Evolutionary conservation across 2,113 vertebrate species (phyloP), one percentile per base, ranked within the genome.

Genomic region (Austrofundulus limnaeus): DNA sequence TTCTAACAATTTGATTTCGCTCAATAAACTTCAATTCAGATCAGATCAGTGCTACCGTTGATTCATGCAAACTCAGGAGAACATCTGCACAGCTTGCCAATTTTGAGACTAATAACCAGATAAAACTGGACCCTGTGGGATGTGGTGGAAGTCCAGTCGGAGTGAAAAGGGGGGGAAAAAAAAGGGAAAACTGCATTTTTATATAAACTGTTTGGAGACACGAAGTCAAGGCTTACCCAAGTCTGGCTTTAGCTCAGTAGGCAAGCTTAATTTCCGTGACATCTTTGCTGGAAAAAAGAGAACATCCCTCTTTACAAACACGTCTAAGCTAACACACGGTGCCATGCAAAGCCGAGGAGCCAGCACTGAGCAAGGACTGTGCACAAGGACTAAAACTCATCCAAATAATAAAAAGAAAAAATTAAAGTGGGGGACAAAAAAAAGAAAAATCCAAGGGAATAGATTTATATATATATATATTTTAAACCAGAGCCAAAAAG

Each of bases 231-330:
- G 95, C 96, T 98, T 97, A 99, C 97, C 97, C 94, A 99, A 93
- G 90, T 99, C 96, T 93, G 96, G 96, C 94, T 99, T 99, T 95
- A 98, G 93, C 91, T 99, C 96, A 93, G 97, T 99, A 94, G 97
- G 97, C 94, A 99, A 96, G 94, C 97, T 99, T 96, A 99, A 95
- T 93, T 99, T 99, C 93, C 97, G 96, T 95, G 96, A 98, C 96
- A 98, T 97, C 95, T 96, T 99, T 94, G 97, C 97, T 99, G 96
- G 93, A 93, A 93, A 89, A 93, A 91, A 98, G 93, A 96, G 93
- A 96, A 98, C 94, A 94, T 90, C 90, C 83, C 93, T 91, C 93
- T 93, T 96, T 95, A 94, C 88, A 94, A 94, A 93, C 87, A 90
- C 75, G 51, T 89, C 87, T 88, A 88, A 80, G 83, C 89, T 76